phyloP scores from a whole-genome alignment of 1,140 invertebrate species.

The Drosophila subobscura region DNA sequence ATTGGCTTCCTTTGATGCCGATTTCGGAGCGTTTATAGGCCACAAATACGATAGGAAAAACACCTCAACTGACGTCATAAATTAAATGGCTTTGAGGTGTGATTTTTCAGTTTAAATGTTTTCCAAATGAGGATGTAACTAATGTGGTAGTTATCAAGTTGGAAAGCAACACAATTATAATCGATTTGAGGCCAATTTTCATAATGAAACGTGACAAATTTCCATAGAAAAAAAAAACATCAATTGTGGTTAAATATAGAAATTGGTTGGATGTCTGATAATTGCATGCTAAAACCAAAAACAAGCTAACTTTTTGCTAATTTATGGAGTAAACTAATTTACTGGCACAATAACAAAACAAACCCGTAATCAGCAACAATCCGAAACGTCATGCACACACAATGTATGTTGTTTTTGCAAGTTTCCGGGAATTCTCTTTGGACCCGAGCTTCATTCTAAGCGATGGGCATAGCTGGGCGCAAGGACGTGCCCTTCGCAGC shows the following conservation, averaged over 20 bases:
- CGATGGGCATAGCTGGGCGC: neutral
- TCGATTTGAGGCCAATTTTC: neutral
- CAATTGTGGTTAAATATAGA: constrained; percentile 19
- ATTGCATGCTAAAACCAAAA: constrained; percentile 46
- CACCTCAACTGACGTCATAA: constrained; percentile 6
- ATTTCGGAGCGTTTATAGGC: constrained; percentile 8
- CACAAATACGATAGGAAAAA: constrained; percentile 20
- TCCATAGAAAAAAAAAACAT: constrained; percentile 25
- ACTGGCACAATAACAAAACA: neutral
- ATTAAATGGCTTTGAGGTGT: constrained; percentile 8
- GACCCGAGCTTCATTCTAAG: neutral
- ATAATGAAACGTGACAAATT: constrained; percentile 43
- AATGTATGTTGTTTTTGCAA: too few species aligned
- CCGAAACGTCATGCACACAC: too few species aligned
- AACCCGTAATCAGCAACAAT: too few species aligned
- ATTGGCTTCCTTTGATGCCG: neutral
- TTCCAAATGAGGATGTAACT: too few species aligned
- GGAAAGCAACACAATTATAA: constrained; percentile 20
- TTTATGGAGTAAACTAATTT: constrained; percentile 8
- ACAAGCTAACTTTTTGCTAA: constrained; percentile 26
- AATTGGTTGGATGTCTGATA: constrained; percentile 21
- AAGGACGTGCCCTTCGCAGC: too few species aligned
- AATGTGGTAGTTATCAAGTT: neutral
- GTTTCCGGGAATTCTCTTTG: too few species aligned
- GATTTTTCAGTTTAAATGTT: too few species aligned